Evolutionary conservation across 92 coral and sea anemone genomes (phyloP).

Genomic region (Parazoanthus darwini): DNA sequence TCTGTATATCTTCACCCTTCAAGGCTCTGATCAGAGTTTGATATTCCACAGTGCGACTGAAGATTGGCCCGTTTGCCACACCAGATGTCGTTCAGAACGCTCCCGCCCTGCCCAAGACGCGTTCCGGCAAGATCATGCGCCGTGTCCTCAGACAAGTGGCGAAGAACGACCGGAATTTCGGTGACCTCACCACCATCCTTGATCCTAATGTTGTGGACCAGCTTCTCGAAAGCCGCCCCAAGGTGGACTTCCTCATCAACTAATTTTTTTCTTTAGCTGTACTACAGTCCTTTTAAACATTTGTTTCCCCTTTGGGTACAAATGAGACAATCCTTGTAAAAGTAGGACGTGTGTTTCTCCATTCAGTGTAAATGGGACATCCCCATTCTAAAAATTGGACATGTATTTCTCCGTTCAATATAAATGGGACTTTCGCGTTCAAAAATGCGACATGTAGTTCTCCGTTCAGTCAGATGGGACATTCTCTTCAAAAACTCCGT

Average conservation of each 20-base stretch:
- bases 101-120: slow-evolving; percentile 94
- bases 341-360: not conserved
- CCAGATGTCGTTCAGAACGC: slow-evolving; percentile 97
- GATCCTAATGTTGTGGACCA: slow-evolving; percentile 84
- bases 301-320: no score
- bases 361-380: no score
- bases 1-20: not conserved
- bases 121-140: slow-evolving; percentile 99
- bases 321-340: not conserved
- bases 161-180: slow-evolving; percentile 79
- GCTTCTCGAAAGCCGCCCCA: slow-evolving; percentile 79
- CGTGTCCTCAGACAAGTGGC: slow-evolving; percentile 92
- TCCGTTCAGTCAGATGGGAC: no score
- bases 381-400: no score
- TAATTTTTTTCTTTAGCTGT: slow-evolving; percentile 18
- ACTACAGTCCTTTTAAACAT: not conserved
- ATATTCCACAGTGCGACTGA: slow-evolving; percentile 74
- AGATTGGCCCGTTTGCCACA: slow-evolving; percentile 95
- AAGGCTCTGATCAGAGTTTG: no score
- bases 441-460: no score
- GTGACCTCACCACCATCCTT: slow-evolving; percentile 91
- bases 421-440: no score
- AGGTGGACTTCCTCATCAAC: slow-evolving; percentile 74
- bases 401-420: no score
- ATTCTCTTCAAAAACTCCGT: no score